Base-by-base conservation (phyloP, 1,140 invertebrate species). In the Drosophila ananassae region DNA sequence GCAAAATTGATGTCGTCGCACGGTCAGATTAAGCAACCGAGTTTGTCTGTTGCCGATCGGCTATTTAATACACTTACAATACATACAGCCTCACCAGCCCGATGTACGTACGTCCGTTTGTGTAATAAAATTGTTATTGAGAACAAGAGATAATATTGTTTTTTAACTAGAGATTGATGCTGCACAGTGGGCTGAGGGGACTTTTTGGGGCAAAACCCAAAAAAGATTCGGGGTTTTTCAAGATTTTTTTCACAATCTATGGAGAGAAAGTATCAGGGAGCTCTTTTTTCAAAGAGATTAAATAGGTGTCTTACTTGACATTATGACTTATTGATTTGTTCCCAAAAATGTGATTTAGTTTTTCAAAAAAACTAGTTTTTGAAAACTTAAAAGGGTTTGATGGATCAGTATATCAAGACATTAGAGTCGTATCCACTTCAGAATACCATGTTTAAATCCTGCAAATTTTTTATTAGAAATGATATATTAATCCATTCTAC, bases 61-160 rank as follows among this genome's bases (percentile, higher is more conserved):
- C 71, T 71, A 47, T 51, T 74, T 74, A 73, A 73, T 53, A 73
- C 32, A 62, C 39, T 50, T 61, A 72, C 32, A 28, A 6, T 32
- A 32, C 39, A 73, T 41, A 55, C 34, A 61, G 2, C 2, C 21
- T 28, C 39, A 55, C 46, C 34, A 52, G 37, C 9, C 34, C 39
- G 54, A 59, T 32, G 13, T 51, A 56, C 48, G 57, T 57, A 46
- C 41, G 63, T 46, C 22, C 24, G 47, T 57, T 60, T 69, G 74
- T 73, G 72, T 85, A 80, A 80, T 80, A 56, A 78, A 80, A 78
- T 82, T 87, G 83, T 87, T 90, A 91, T 91, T 91, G 89, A 90
- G 90, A 89, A 91, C 89, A 91, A 91, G 90, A 72, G 90, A 91
- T 91, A 91, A 91, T 91, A 91, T 91, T 91, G 90, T 91, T 89